Conservation (phyloP, 2,113 vertebrate species). For the Lepisosteus oculatus region DNA sequence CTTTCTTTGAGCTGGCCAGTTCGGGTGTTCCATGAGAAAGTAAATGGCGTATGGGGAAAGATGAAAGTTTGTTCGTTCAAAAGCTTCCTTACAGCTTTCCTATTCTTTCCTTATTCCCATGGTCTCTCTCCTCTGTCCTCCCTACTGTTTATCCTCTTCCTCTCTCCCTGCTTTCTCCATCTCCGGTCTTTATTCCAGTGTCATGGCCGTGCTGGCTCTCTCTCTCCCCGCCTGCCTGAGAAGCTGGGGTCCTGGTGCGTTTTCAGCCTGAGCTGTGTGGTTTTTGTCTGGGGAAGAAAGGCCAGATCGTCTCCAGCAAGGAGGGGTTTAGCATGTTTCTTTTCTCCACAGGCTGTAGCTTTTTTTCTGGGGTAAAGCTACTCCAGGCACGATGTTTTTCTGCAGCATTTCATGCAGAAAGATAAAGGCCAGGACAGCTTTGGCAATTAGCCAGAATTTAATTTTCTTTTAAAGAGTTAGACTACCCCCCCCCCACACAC, state of each 20-base stretch:
- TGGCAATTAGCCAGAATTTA: slow-evolving; percentile 1
- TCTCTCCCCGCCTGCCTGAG: not conserved
- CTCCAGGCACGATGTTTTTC: not conserved
- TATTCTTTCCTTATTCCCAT: no score
- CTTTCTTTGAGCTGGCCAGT: no score
- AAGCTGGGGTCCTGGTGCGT: not conserved
- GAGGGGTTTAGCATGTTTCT: not conserved
- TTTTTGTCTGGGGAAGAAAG: not conserved
- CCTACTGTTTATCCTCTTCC: no score
- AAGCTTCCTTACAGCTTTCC: no score
- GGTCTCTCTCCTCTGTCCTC: no score
- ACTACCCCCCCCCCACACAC: not conserved
- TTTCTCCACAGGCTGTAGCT: not conserved
- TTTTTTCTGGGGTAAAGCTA: not conserved
- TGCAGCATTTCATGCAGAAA: not conserved
- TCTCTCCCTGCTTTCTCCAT: no score
- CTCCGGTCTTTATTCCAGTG: no score
- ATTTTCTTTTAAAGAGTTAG: not conserved
- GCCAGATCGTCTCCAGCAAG: not conserved
- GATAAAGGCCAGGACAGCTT: not conserved
- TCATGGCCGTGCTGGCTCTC: not conserved
- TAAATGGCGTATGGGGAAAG: no score
- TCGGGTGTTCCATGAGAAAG: no score
- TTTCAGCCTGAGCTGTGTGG: not conserved
- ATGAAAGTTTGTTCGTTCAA: no score